Evolutionary conservation across 2,113 vertebrate genomes (phyloP).

Genomic region (Sylvilagus bachmani): DNA sequence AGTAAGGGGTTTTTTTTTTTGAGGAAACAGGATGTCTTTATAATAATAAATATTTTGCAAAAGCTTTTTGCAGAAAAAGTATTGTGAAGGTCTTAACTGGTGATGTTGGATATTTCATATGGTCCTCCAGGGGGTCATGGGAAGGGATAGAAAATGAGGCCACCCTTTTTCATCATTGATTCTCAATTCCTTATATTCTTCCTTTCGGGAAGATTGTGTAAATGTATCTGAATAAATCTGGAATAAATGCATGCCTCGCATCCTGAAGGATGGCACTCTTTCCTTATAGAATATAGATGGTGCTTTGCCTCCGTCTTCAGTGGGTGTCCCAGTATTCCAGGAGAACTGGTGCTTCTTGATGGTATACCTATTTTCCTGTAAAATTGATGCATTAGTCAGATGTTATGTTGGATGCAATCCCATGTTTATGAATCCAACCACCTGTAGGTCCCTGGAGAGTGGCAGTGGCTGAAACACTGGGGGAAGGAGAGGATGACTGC

Average conservation of each 20-base stretch:
- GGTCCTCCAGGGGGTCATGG: not conserved
- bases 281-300: not conserved
- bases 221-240: not conserved
- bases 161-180: not conserved
- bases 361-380: not conserved
- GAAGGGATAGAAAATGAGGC: not conserved
- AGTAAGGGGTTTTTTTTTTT: slow-evolving; percentile 24
- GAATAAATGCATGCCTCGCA: no score
- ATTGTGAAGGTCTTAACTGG: not conserved
- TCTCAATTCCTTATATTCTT: not conserved
- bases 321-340: not conserved
- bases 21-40: slow-evolving; percentile 7
- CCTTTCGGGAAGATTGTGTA: not conserved
- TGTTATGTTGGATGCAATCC: not conserved
- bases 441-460: not conserved
- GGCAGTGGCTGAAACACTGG: not conserved
- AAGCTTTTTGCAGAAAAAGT: not conserved
- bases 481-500: not conserved
- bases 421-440: not conserved
- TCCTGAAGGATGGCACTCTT: not conserved
- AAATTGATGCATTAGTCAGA: not conserved
- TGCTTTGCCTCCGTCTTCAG: not conserved
- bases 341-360: not conserved
- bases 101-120: not conserved
- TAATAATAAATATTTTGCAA: not conserved